phyloP scores from a whole-genome alignment of 1,140 invertebrate species.

The Cephus cinctus region DNA sequence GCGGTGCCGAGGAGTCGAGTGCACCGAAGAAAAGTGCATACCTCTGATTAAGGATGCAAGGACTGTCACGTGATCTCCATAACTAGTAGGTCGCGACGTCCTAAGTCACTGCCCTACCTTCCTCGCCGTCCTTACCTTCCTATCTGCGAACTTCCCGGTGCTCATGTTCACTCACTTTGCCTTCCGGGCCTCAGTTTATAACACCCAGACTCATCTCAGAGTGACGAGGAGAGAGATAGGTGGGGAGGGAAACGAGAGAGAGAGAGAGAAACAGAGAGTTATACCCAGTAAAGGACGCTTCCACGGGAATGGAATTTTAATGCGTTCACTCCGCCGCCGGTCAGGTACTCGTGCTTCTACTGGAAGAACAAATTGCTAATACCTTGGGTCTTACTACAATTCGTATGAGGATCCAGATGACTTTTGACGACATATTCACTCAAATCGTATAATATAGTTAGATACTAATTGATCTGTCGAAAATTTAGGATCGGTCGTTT shows the following conservation, averaged over 20 bases:
- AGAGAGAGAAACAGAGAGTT: too few relatives aligned
- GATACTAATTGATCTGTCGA: too few relatives aligned
- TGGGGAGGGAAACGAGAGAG: too few relatives aligned
- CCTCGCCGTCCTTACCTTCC: conserved; percentile 10
- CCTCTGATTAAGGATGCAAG: conserved; percentile 22
- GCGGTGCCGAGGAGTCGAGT: conserved; percentile 5
- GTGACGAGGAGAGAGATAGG: neutral
- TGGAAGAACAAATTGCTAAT: neutral
- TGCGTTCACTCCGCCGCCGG: conserved; percentile 5
- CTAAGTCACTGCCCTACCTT: conserved; percentile 15
- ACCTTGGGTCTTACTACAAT: neutral
- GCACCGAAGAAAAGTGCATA: conserved; percentile 17
- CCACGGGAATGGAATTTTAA: conserved; percentile 22
- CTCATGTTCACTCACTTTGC: conserved; percentile 13
- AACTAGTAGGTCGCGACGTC: conserved; percentile 21
- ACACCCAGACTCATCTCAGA: conserved; percentile 1
- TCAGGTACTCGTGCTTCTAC: neutral
- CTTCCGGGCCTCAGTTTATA: conserved; percentile 14
- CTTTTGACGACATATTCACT: too few relatives aligned
- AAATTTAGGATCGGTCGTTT: too few relatives aligned
- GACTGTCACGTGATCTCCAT: conserved; percentile 23
- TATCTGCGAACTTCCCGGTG: conserved; percentile 5
- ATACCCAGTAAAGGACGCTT: conserved; percentile 10
- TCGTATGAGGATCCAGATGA: neutral
- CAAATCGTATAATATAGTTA: too few relatives aligned